These are phyloP conservation scores for Phoxinus dragarum DNA, from an alignment of 2,797 vertebrate genomes.

Conservation along the genomic window DNA sequence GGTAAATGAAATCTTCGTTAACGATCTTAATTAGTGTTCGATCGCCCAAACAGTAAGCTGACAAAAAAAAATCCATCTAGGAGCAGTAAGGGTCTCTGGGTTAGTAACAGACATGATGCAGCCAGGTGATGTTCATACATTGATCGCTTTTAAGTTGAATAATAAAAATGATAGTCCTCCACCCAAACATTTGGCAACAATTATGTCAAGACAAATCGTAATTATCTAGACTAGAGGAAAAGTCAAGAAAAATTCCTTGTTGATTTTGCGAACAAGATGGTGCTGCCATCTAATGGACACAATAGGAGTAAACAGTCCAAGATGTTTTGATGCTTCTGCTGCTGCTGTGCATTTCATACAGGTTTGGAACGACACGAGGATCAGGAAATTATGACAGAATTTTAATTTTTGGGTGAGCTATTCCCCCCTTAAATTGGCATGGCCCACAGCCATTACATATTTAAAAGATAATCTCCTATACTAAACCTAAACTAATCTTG, in stretches of 20 bases:
- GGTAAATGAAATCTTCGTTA: constrained; percentile 85
- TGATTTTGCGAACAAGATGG: background rate
- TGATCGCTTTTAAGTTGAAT: background rate
- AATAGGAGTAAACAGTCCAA: background rate
- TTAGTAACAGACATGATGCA: constrained; percentile 12
- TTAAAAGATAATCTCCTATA: too few species aligned
- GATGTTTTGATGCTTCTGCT: background rate
- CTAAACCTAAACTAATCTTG: too few species aligned
- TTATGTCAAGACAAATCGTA: background rate
- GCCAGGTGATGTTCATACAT: background rate
- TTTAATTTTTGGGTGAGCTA: background rate
- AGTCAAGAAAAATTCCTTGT: background rate
- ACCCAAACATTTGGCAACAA: background rate
- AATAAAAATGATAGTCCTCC: background rate
- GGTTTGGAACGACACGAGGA: background rate
- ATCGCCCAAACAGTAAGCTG: constrained; percentile 71
- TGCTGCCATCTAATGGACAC: constrained; percentile 18
- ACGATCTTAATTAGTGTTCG: constrained; percentile 83
- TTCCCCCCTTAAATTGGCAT: background rate
- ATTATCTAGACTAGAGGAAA: background rate
- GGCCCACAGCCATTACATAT: too few species aligned
- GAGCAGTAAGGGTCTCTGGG: constrained; percentile 66
- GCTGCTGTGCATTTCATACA: background rate
- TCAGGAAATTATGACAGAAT: background rate
- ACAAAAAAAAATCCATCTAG: constrained; percentile 72